A percentile compares a stretch with the other conserved stretches of the same genome.
These are phyloP conservation scores for Drosophila nigromelanica DNA, from an alignment of 1,140 invertebrate species.

Conservation along the genomic window DNA sequence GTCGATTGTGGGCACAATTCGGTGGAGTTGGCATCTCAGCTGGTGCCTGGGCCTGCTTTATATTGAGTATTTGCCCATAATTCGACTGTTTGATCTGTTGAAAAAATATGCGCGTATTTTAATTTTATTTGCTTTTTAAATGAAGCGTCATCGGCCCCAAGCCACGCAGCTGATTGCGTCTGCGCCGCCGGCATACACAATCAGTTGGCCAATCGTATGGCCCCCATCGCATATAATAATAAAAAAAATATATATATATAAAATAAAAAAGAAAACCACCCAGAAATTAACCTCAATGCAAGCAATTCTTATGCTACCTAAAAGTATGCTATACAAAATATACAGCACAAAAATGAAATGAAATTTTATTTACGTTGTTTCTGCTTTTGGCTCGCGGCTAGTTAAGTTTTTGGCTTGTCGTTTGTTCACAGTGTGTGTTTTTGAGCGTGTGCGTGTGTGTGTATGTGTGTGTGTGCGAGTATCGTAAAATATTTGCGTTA, in stretches of 20 bases:
- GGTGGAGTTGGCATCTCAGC: conserved; percentile 47
- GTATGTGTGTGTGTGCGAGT: conserved; percentile 26
- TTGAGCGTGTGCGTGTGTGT: conserved; percentile 14
- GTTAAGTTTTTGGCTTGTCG: conserved; percentile 76
- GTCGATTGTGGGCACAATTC: conserved; percentile 27
- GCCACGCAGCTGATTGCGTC: conserved; percentile 73
- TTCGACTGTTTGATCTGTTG: conserved; percentile 67
- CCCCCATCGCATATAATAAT: conserved; percentile 5
- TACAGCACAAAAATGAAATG: conserved; percentile 60
- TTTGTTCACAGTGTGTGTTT: conserved; percentile 32
- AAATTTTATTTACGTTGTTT: conserved; percentile 80
- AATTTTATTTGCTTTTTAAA: conserved; percentile 82
- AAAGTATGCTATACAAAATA: conserved; percentile 34
- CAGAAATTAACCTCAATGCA: conserved; percentile 78
- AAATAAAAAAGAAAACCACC: conserved; percentile 40
- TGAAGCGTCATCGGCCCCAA: conserved; percentile 66
- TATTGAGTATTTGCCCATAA: conserved; percentile 60
- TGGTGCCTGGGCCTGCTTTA: conserved; percentile 6
- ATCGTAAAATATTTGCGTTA: conserved; percentile 82
- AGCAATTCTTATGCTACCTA: conserved; percentile 68
- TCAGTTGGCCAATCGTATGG: conserved; percentile 58
- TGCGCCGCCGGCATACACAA: conserved; percentile 62
- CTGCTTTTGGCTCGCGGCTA: conserved; percentile 64
- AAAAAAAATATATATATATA: conserved; percentile 10
- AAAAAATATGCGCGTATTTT: conserved; percentile 74